phyloP scores from a whole-genome alignment of 2,797 vertebrate species.

The Sebastes minor region DNA sequence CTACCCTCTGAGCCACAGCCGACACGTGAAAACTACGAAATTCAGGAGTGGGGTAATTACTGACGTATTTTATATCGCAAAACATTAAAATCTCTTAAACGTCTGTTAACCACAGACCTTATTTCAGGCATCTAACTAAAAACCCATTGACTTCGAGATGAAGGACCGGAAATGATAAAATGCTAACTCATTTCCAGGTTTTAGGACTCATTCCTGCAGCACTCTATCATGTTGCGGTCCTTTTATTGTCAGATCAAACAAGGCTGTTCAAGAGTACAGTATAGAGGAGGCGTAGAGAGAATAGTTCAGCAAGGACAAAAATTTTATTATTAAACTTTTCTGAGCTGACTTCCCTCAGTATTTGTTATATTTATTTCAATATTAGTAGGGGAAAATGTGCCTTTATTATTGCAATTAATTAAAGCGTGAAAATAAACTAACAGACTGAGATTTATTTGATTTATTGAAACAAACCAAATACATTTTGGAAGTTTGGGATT shows the following conservation, averaged over 20 bases:
- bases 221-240: neutral
- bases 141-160: too few species aligned
- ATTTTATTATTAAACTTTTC: neutral
- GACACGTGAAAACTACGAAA: too few species aligned
- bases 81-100: too few species aligned
- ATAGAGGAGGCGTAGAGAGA: neutral
- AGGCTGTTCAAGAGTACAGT: neutral
- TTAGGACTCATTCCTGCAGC: too few species aligned
- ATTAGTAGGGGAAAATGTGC: neutral
- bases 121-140: too few species aligned
- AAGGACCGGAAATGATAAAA: too few species aligned
- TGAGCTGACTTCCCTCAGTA: neutral
- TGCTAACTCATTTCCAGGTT: too few species aligned
- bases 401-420: neutral
- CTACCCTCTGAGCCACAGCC: too few species aligned
- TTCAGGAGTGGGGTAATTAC: too few species aligned
- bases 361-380: neutral
- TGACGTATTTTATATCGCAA: too few species aligned
- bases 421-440: neutral
- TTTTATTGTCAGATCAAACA: neutral
- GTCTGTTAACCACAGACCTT: too few species aligned
- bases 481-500: neutral
- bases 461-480: neutral
- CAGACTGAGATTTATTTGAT: neutral
- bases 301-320: neutral